Conservation (phyloP, 2,888 invertebrate genomes). For the Hirtodrosophila histrioides region DNA sequence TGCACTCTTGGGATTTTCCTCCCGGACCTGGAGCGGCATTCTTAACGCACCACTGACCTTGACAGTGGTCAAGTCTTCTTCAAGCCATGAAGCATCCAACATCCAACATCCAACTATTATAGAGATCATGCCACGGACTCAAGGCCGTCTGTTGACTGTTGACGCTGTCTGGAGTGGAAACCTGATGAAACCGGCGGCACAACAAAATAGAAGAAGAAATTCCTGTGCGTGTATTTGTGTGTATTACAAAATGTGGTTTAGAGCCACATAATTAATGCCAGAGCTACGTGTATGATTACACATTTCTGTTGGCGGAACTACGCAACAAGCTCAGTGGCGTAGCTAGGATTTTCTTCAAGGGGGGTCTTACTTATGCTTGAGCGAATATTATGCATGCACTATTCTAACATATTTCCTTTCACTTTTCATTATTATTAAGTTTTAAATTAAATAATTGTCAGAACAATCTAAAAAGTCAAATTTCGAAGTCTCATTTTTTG, state of each 20-base stretch:
- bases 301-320: conserved; percentile 31
- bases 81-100: conserved; percentile 3
- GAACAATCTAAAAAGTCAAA: no score
- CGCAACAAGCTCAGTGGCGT: conserved; percentile 5
- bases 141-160: conserved; percentile 55
- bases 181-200: conserved; percentile 23
- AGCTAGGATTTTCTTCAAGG: no score
- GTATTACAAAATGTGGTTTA: conserved; percentile 36
- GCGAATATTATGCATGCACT: no score
- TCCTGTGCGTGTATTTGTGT: conserved; percentile 17
- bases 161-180: conserved; percentile 32
- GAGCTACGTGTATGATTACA: conserved; percentile 34
- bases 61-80: conserved; percentile 52
- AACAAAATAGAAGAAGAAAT: conserved; percentile 53
- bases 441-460: no score
- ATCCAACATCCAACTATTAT: no score
- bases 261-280: conserved; percentile 36
- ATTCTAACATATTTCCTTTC: no score
- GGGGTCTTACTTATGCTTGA: no score
- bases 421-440: no score
- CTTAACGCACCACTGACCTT: conserved; percentile 45
- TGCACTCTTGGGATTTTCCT: conserved; percentile 32
- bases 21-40: conserved; percentile 14
- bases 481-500: no score
- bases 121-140: conserved; percentile 16